A percentile compares a stretch with the other conserved stretches of the same genome.
phyloP scores from a whole-genome alignment of 2,113 vertebrate genomes.

The Nesospiza acunhae region DNA sequence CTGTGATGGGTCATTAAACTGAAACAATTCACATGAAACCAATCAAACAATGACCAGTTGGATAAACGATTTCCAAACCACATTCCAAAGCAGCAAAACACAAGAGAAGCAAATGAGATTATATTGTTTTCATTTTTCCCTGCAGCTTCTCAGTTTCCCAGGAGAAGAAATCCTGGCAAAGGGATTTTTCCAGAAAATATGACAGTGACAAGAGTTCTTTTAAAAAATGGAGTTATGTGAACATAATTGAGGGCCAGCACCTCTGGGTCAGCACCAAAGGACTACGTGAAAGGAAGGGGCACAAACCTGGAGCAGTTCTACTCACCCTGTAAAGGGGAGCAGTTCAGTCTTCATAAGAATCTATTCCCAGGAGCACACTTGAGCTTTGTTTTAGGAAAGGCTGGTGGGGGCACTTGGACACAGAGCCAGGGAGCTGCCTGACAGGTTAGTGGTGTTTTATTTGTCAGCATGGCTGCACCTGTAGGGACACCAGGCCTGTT shows the following conservation, averaged over 20 bases:
- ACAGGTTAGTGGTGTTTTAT: neutral
- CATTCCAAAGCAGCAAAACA: no score
- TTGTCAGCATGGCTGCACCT: fast-evolving
- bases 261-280: neutral
- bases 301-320: neutral
- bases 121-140: no score
- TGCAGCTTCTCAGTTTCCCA: no score
- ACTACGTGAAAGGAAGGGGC: no score
- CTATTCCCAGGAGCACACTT: neutral
- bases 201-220: neutral
- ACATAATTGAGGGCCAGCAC: neutral
- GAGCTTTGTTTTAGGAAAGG: neutral
- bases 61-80: no score
- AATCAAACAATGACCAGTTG: no score
- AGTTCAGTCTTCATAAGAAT: neutral
- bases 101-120: no score
- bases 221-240: neutral
- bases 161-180: no score
- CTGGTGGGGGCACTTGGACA: neutral
- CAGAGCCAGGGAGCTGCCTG: neutral
- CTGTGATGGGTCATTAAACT: no score
- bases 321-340: neutral
- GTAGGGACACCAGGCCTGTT: neutral
- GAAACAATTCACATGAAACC: no score
- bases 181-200: no score